phyloP scores from a whole-genome alignment of 2,888 invertebrate species.

The Lydus trimaculatus region DNA sequence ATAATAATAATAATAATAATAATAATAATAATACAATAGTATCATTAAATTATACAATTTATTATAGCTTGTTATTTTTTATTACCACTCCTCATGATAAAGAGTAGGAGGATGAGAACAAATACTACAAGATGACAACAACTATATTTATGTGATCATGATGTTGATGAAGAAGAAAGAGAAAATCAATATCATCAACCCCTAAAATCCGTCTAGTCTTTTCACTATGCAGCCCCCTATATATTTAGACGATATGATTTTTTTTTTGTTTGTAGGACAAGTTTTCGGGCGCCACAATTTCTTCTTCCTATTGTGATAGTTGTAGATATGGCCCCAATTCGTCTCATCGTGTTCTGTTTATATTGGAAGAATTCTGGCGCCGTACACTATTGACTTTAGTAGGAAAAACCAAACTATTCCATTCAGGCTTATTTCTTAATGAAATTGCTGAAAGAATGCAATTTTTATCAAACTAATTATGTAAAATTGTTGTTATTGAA shows the following conservation, averaged over 20 bases:
- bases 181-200: conserved; percentile 25
- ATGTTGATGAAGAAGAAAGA: conserved; percentile 10
- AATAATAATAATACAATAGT: too few species aligned
- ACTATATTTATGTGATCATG: conserved; percentile 23
- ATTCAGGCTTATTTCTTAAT: background rate
- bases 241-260: conserved; percentile 10
- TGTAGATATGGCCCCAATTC: conserved; percentile 10
- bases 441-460: background rate
- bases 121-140: conserved; percentile 18
- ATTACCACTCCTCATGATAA: conserved; percentile 14
- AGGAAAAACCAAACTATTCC: background rate
- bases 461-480: too few species aligned
- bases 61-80: conserved; percentile 34
- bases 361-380: conserved; percentile 6
- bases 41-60: conserved; percentile 5
- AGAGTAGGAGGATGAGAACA: too few species aligned
- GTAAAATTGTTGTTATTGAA: too few species aligned
- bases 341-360: background rate
- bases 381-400: background rate
- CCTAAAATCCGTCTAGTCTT: conserved; percentile 11
- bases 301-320: background rate
- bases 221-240: background rate
- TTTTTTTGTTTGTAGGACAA: conserved; percentile 26
- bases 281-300: conserved; percentile 29
- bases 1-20: conserved; percentile 1